phyloP scores from a whole-genome alignment of 2,888 invertebrate genomes.

The Philopedon plagiatum region DNA sequence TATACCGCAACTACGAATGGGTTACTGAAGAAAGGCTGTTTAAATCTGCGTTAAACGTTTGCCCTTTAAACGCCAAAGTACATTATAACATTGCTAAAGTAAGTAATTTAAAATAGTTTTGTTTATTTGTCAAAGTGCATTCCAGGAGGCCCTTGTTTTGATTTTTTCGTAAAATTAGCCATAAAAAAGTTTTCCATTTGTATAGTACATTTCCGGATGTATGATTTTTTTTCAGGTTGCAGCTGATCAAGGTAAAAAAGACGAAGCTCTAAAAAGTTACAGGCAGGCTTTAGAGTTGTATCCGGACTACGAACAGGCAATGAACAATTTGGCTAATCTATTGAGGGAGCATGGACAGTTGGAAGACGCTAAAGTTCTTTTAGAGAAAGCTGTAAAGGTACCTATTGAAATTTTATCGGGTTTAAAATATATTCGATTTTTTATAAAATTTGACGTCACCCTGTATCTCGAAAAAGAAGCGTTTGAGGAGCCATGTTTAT shows the following conservation, averaged over 20 bases:
- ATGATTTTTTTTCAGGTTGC: constrained; percentile 67
- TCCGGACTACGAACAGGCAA: constrained; percentile 90
- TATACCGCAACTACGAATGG: constrained; percentile 85
- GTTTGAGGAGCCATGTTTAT: no score
- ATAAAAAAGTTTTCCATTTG: no score
- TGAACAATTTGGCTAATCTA: constrained; percentile 94
- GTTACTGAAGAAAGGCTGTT: constrained; percentile 84
- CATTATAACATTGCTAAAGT: constrained; percentile 94
- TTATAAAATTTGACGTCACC: no score
- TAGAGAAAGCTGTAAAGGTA: constrained; percentile 80
- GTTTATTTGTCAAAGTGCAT: not conserved
- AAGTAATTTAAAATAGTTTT: not conserved
- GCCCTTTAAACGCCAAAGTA: constrained; percentile 95
- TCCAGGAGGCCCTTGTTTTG: not conserved
- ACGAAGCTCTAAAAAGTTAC: constrained; percentile 84
- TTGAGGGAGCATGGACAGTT: constrained; percentile 79
- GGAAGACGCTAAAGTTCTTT: constrained; percentile 80
- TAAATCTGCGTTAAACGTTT: constrained; percentile 85
- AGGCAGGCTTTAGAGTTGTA: constrained; percentile 74
- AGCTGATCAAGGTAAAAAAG: constrained; percentile 79
- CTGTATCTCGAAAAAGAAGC: no score
- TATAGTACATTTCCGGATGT: no score
- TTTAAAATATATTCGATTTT: no score
- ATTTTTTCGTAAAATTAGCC: no score
- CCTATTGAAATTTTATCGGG: no score